Evolutionary conservation across 1,140 invertebrate species (phyloP).

Genomic region (Cotesia vestalis): DNA sequence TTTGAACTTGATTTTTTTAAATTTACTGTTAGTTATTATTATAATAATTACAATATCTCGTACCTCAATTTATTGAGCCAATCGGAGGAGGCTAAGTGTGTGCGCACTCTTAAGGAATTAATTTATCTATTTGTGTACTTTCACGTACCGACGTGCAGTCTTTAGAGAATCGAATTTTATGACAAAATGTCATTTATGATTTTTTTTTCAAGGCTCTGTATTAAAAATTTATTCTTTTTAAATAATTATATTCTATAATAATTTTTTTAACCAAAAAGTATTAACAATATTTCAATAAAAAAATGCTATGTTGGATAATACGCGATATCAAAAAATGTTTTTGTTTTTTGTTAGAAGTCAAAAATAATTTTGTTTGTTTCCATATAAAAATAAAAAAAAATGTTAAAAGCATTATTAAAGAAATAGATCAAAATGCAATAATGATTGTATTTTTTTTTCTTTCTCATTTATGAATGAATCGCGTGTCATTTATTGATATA

Average conservation of each 20-base stretch:
- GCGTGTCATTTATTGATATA: slow-evolving; percentile 26
- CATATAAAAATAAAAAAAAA: slow-evolving; percentile 5
- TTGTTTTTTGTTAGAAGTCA: background rate
- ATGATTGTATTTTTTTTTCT: slow-evolving; percentile 23
- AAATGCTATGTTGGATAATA: background rate
- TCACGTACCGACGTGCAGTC: slow-evolving; percentile 39
- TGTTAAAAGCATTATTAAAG: background rate
- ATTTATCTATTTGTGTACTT: slow-evolving; percentile 28
- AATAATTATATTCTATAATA: background rate
- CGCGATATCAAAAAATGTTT: background rate
- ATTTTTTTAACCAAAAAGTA: background rate
- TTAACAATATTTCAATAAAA: background rate
- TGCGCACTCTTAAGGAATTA: slow-evolving; percentile 35
- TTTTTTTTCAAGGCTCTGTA: slow-evolving; percentile 12
- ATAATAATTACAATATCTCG: slow-evolving; percentile 31
- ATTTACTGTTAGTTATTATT: slow-evolving; percentile 37
- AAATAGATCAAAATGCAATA: slow-evolving; percentile 44
- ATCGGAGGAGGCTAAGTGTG: slow-evolving; percentile 43
- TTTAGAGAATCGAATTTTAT: slow-evolving; percentile 35
- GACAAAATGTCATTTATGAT: slow-evolving; percentile 2
- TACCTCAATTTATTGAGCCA: slow-evolving; percentile 57
- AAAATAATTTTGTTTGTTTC: slow-evolving; percentile 18
- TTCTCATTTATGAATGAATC: slow-evolving; percentile 41
- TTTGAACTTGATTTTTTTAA: slow-evolving; percentile 35
- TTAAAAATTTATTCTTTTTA: slow-evolving; percentile 10